These are phyloP conservation scores for Strongylocentrotus purpuratus DNA, from an alignment of 35 echinoderm and acorn worm species.

Conservation along the genomic window DNA sequence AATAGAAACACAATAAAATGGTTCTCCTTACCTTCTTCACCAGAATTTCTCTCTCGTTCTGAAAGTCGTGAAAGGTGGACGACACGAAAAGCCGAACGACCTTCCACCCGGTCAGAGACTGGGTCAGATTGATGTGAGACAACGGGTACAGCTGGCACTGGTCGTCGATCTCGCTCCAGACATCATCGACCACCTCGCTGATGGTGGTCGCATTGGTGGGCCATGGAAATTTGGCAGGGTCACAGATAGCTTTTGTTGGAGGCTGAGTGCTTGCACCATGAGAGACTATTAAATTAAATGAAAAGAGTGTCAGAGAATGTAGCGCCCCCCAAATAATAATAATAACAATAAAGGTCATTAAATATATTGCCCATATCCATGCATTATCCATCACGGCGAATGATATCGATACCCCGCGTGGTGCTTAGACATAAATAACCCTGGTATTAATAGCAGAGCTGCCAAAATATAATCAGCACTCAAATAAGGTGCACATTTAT, in stretches of 20 bases:
- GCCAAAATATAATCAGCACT: too few species aligned
- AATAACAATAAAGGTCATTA: too few species aligned
- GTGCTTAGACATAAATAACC: too few species aligned
- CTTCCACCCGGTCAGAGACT: constrained; percentile 67
- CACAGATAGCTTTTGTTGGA: background rate
- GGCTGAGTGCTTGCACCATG: background rate
- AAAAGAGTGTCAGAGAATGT: background rate
- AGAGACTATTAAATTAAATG: background rate
- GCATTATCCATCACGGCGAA: too few species aligned
- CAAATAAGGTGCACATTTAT: too few species aligned
- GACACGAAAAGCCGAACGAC: constrained; percentile 92
- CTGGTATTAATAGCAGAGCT: too few species aligned
- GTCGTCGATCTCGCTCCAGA: constrained; percentile 49
- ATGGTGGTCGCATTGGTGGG: constrained; percentile 14
- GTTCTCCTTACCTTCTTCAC: constrained; percentile 79
- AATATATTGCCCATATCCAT: too few species aligned
- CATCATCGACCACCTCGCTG: constrained; percentile 14
- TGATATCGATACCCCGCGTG: too few species aligned
- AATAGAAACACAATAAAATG: too few species aligned
- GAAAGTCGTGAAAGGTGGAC: constrained; percentile 86
- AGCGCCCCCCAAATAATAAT: background rate
- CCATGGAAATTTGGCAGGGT: background rate
- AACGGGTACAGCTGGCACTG: constrained; percentile 34
- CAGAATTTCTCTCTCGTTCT: constrained; percentile 87
- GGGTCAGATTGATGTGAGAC: background rate